Evolutionary conservation across 2,797 vertebrate genomes (phyloP).

Genomic region (Aldrovandia affinis): DNA sequence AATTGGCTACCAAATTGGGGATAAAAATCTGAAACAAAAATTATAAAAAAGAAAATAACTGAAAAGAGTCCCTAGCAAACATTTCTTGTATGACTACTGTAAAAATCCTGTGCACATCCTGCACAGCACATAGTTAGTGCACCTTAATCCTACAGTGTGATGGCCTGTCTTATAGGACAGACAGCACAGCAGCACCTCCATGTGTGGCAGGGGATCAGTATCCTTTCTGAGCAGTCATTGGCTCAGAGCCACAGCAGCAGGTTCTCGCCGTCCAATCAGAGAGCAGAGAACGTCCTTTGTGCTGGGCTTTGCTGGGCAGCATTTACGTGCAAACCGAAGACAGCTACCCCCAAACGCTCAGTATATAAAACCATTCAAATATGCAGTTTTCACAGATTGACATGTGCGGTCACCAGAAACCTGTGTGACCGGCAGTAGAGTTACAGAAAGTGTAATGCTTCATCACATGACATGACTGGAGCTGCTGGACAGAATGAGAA

Average conservation of each 20-base stretch:
- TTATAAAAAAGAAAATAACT: neutral
- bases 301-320: neutral
- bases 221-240: neutral
- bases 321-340: neutral
- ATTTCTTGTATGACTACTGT: neutral
- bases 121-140: neutral
- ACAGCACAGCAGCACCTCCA: neutral
- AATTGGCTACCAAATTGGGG: no score
- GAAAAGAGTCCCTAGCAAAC: neutral
- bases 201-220: neutral
- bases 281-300: neutral
- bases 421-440: neutral
- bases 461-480: neutral
- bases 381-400: neutral
- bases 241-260: neutral
- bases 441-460: neutral
- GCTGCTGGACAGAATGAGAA: neutral
- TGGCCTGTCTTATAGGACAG: neutral
- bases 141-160: neutral
- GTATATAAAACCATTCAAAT: neutral
- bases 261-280: neutral
- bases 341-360: neutral
- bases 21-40: no score
- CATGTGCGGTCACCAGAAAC: constrained; percentile 3
- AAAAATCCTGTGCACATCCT: neutral